These are phyloP conservation scores for Cydia amplana DNA, from an alignment of 1,140 invertebrate species.

Conservation along the genomic window DNA sequence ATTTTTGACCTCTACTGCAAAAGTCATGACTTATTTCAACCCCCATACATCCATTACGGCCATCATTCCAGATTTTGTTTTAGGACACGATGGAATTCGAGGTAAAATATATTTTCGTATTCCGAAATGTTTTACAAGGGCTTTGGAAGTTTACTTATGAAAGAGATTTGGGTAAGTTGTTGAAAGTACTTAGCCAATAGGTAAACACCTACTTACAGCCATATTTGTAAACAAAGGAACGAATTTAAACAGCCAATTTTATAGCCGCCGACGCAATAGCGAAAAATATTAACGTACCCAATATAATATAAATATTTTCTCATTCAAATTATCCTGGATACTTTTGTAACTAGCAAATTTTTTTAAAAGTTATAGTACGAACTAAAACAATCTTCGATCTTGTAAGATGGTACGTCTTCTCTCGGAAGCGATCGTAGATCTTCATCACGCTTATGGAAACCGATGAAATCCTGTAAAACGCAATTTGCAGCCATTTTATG, in stretches of 20 bases:
- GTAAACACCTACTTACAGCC: constrained; percentile 23
- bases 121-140: background rate
- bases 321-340: constrained; percentile 20
- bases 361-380: constrained; percentile 23
- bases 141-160: background rate
- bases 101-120: background rate
- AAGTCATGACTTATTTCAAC: background rate
- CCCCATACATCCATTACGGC: background rate
- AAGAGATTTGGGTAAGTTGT: background rate
- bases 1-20: background rate
- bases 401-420: constrained; percentile 12
- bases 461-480: constrained; percentile 16
- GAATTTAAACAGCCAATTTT: constrained; percentile 16
- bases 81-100: background rate
- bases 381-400: constrained; percentile 20
- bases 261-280: constrained; percentile 21
- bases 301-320: constrained; percentile 7
- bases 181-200: constrained; percentile 5
- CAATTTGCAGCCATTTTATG: background rate
- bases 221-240: constrained; percentile 21
- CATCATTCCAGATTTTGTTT: background rate
- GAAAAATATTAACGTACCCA: constrained; percentile 3
- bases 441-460: constrained; percentile 3
- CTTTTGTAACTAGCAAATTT: constrained; percentile 17
- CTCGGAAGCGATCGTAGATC: constrained; percentile 5